A percentile compares a stretch with the other conserved stretches of the same genome.
Conservation (phyloP, 2,888 invertebrate species). For the Anodontia alba region DNA sequence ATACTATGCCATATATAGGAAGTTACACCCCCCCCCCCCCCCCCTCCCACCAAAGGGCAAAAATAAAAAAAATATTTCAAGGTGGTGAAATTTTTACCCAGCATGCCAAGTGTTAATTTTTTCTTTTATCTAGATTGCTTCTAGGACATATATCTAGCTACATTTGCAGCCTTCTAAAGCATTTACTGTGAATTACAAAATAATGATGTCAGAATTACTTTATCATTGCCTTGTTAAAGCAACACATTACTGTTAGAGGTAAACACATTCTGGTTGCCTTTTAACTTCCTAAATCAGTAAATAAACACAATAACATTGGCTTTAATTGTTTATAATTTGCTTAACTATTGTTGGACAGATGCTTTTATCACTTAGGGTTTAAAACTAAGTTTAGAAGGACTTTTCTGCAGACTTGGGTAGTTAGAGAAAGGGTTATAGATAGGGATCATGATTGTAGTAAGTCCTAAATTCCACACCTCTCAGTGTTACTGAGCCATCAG, state of each 20-base stretch:
- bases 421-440: not conserved
- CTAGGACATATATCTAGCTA: not conserved
- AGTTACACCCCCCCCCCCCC: too few relatives aligned
- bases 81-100: too few relatives aligned
- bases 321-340: conserved; percentile 14
- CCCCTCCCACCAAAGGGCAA: too few relatives aligned
- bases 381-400: conserved; percentile 7
- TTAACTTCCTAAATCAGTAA: conserved; percentile 3
- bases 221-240: conserved; percentile 8
- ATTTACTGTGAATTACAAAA: not conserved
- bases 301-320: conserved; percentile 2
- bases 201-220: not conserved
- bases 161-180: not conserved
- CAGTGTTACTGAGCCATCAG: not conserved
- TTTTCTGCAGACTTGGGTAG: not conserved
- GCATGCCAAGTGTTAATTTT: too few relatives aligned
- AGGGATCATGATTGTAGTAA: not conserved
- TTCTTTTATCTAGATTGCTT: too few relatives aligned
- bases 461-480: conserved; percentile 13
- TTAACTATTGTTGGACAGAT: conserved; percentile 1
- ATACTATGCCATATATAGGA: too few relatives aligned
- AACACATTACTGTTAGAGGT: not conserved
- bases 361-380: conserved; percentile 9
- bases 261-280: not conserved
- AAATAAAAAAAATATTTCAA: too few relatives aligned